Base-by-base conservation (phyloP, 2,888 invertebrate species). In the Drosophila villosipedis region DNA sequence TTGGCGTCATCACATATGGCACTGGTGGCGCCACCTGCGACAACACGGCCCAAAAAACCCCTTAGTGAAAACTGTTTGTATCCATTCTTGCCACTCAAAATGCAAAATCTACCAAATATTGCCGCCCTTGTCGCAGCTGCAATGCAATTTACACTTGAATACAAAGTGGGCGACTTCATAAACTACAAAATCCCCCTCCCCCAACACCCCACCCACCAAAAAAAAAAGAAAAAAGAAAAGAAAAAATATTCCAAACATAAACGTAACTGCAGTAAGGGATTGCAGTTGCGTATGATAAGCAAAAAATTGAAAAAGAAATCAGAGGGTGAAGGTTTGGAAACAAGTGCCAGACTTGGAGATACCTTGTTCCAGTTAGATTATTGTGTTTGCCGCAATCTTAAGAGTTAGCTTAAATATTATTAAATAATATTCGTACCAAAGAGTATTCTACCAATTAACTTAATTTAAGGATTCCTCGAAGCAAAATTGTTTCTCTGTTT, bases 121-220 rank as follows among this genome's bases (percentile, higher is more conserved):
- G 72, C 66, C 72, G 68, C 70, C 50, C 71, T 47, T 67, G 69
- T 71, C 85, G 85, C 83, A 78, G 84, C 84, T 86, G 91, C 91
- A 78, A 83, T 89, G 91, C 91, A 90, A 86, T 86, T 86, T 86
- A 84, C 91, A 86, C 86, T 86, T 86, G 86, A 86, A 86, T 86
- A 82, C 76, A 82, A 89, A 89, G 81, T 87, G 80, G 67, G 77
- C 63, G 68, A 72, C 61, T 69, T 68, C 50, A 63, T 67, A 76
- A 63, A 74, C 55, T 41, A 37, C 35, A 37, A 35, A 19, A 39
- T 5, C 16, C 30, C 37, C 30, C 9, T 3, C 7, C 22, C 0
- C 16, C 43, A 25, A n/a, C 64, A 19, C 3, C 25, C 25, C 64
- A 19, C 3, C 25, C 25, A 25, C 1, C 4, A n/a, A 33, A 37